Base-by-base conservation (phyloP, 2,888 invertebrate species). In the Chymomyza fuscimana region DNA sequence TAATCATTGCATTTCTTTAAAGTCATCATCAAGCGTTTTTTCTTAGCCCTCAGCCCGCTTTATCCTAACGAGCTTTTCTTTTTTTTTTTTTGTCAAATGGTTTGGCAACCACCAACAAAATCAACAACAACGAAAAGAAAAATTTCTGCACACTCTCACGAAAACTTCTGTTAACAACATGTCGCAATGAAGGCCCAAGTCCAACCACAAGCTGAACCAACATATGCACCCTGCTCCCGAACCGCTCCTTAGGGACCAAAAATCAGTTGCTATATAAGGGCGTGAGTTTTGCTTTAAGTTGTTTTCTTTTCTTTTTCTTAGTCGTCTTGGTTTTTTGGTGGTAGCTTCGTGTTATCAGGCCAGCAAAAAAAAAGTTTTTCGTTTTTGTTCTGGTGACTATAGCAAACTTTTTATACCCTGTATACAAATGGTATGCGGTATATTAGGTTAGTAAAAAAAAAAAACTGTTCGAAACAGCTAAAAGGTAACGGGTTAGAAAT, bases 31-130 rank as follows among this genome's bases (percentile, higher is more conserved):
- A 46, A 46, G 40, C 40, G 40, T 12, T 46, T 46, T 46, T 46
- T 54, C 54, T 54, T 54, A 7, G 22, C 19, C 10, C 16, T 54
- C 12, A 9, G 54, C 54, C 54, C 7, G 19, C 22, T 78, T 66
- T 59, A 72, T 74, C 69, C 54, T 80, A 82, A 86, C 86, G 78
- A 86, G 83, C 76, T 73, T 70, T 74, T 60, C n/a, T 25, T 50
- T 16, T 5, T 16, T 54, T 60, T 22, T 16, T 50, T 16, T n/a
- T 15, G 54, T 0, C 54, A 7, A 54, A 54, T 54, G 10, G 54
- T 54, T 16, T 54, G 54, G 54, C 58, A 12, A 25, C 29, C 25
- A 58, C 12, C 2, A 16, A 19, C 15, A 51, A 16, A 67, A 51
- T 22, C 5, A 12, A 63, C 10, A 51, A 32, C 32, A 25, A 51